Evolutionary conservation across 2,797 vertebrate genomes (phyloP), one percentile per base, ranked within the genome.

Genomic region (Acanthornis magna): DNA sequence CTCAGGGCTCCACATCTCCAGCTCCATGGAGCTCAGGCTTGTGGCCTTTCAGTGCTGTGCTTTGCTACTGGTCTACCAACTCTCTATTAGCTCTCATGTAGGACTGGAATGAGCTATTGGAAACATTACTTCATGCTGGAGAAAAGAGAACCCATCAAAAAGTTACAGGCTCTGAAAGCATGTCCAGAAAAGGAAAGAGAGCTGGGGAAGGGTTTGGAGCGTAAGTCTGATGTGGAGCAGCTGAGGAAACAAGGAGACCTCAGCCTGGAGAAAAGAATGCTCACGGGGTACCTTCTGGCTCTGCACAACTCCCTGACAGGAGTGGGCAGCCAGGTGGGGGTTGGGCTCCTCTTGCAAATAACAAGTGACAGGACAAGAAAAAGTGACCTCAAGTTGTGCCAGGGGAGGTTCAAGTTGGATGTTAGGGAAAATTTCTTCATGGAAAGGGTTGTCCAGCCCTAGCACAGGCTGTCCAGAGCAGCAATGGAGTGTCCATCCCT

Each of bases 1-100:
- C 42, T 16, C 1, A 1, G 36, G 43, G 43, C 34, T 75, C 29
- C 34, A 13, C 14, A 8, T 19, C 32, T 67, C 25, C 0, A 2
- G 15, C 63, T 88, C 20, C 4, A 2, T 3, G 0, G 2, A 1
- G 3, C 65, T 79, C 1, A 0, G 25, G 4, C 48, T 2, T 1
- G 30, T 80, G 66, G 40, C 45, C 27, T 75, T 89, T 47, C 25
- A 27, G 14, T 42, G 74, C 47, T 2, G 0, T 0, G 0, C 47
- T 23, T 42, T 40, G 60, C 47, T 89, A 50, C 57, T 60, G 62
- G 18, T 30, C 60, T 61, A 7, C 21, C 30, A 60, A 34, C 36
- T 88, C n/a, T 17, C 29, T 0, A 0, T 42, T 25, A 61, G n/a
- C 48, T 51, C 32, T 54, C 17, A 4, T 10, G 8, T 32, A 34